These are phyloP conservation scores for Eulemur coronatus DNA, from an alignment of 2,797 vertebrate species.

Conservation along the genomic window DNA sequence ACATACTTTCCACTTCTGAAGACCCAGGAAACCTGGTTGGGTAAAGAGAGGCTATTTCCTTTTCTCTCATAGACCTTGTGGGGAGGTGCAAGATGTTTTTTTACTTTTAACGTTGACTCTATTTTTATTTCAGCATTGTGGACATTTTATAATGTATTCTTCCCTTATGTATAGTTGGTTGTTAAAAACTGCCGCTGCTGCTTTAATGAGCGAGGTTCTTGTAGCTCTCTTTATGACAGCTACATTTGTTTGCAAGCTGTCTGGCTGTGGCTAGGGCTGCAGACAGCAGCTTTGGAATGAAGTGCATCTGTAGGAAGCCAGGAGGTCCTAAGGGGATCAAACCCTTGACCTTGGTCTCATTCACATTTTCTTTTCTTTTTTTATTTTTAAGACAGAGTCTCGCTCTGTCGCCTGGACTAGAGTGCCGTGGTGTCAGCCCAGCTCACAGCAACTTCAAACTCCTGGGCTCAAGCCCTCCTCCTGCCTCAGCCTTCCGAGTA, in stretches of 20 bases:
- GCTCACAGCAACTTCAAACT: too few species aligned
- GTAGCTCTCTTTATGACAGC: neutral
- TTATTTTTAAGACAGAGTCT: too few species aligned
- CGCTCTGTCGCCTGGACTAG: too few species aligned
- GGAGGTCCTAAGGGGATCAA: slow-evolving; percentile 39
- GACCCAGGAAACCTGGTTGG: neutral
- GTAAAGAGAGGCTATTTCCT: neutral
- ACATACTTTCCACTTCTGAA: neutral
- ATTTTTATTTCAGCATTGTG: neutral
- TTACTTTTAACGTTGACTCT: neutral
- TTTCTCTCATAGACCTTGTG: neutral
- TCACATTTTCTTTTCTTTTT: neutral
- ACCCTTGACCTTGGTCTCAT: slow-evolving; percentile 43
- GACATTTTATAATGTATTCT: slow-evolving; percentile 4
- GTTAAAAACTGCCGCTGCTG: neutral
- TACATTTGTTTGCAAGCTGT: neutral
- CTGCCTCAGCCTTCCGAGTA: too few species aligned
- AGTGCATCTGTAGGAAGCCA: slow-evolving; percentile 36
- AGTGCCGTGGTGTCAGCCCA: too few species aligned
- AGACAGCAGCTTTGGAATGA: slow-evolving; percentile 13
- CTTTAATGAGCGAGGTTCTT: neutral
- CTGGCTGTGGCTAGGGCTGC: neutral
- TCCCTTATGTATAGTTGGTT: neutral
- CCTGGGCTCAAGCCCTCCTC: too few species aligned
- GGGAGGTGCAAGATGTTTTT: neutral